Base-by-base conservation (phyloP, 37 sponge, comb jelly and placozoan genomes). In the Hormiphora californensis region DNA sequence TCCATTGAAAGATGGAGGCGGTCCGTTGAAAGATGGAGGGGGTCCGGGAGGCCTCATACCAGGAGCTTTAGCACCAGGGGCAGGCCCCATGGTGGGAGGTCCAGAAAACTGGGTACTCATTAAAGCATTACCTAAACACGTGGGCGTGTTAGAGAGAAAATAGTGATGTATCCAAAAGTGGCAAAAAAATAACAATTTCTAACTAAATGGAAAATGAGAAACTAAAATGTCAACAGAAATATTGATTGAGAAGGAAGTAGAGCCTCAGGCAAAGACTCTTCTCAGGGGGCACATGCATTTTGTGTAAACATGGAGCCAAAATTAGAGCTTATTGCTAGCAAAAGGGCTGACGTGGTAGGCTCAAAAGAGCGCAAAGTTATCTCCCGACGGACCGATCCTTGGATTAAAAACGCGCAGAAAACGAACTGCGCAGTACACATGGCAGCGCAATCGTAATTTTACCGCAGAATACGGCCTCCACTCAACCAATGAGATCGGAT, bases 291-390 rank as follows among this genome's bases (percentile, higher is more conserved):
- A 12, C 30, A 57, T 19, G n/a, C 61, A 57, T 23, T 28, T 30
- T 57, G 61, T 57, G 27, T 15, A 21, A 23, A 12, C 61, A 21
- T 57, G n/a, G n/a, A 15, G n/a, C 61, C 61, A 57, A 28, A 57
- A 57, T 57, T 57, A 57, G 61, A 57, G 59, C 44, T 46, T 73
- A 73, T 73, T 73, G 81, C 81, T 73, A 73, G 81, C 81, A 73
- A 73, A 73, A 73, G 46, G 81, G 81, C 81, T 73, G 81, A 73
- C 81, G 81, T 73, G 81, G 81, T 73, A 73, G 46, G 38, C 32
- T n/a, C 81, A n/a, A n/a, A n/a, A n/a, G n/a, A n/a, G n/a, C n/a
- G n/a, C n/a, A n/a, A n/a, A n/a, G n/a, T n/a, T n/a, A n/a, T n/a
- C n/a, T n/a, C n/a, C n/a, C n/a, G n/a, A n/a, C n/a, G n/a, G n/a